These are phyloP conservation scores for Drosophila arizonae DNA, from an alignment of 1,140 invertebrate species.

Conservation along the genomic window DNA sequence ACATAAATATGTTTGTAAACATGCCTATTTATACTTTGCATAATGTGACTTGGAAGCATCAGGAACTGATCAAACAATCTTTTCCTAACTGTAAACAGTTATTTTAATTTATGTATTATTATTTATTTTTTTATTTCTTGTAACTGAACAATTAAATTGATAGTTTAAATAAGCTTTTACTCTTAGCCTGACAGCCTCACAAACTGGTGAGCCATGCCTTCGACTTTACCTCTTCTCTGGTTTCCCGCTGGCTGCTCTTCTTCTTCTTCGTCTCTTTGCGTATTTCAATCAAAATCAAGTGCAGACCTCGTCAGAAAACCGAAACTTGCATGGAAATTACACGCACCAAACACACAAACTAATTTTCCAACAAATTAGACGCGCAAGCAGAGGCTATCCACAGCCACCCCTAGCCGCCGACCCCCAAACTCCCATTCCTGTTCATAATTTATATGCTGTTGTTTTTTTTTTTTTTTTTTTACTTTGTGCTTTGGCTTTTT, in stretches of 20 bases:
- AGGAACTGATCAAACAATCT: no score
- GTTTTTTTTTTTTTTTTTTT: constrained; percentile 41
- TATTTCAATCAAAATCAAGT: constrained; percentile 79
- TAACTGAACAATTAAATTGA: no score
- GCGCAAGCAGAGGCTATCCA: constrained; percentile 61
- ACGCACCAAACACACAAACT: constrained; percentile 78
- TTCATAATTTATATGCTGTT: constrained; percentile 76
- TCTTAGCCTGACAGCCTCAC: no score
- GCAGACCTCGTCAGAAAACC: constrained; percentile 61
- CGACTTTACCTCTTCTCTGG: no score
- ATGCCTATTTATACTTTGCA: no score
- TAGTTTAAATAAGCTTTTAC: no score
- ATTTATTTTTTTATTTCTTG: no score
- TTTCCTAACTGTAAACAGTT: no score
- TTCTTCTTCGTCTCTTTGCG: constrained; percentile 23
- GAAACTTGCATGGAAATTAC: constrained; percentile 72
- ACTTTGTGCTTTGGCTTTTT: constrained; percentile 52
- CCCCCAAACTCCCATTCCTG: constrained; percentile 28
- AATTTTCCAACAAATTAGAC: constrained; percentile 80
- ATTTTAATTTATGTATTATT: no score
- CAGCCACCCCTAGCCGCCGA: background rate
- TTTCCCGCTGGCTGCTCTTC: background rate
- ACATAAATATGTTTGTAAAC: no score
- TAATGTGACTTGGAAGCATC: no score
- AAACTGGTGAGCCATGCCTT: no score